A percentile compares a stretch with the other conserved stretches of the same genome.
These are phyloP conservation scores for Hemithea aestivaria DNA, from an alignment of 2,888 invertebrate species.

Conservation along the genomic window DNA sequence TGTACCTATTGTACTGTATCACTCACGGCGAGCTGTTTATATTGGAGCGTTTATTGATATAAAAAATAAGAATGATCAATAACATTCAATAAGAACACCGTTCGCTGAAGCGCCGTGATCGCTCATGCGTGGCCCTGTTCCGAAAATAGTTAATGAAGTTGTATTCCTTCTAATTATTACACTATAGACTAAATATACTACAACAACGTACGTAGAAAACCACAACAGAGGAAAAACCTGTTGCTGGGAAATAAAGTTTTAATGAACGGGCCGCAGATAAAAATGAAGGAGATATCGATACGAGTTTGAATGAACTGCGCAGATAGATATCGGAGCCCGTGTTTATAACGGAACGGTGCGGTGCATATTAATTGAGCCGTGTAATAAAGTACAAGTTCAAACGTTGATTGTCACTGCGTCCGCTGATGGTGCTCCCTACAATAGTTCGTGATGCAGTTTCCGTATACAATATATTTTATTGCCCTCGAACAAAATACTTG, in stretches of 20 bases:
- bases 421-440: slow-evolving; percentile 11
- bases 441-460: not conserved
- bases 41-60: slow-evolving; percentile 12
- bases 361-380: slow-evolving; percentile 36
- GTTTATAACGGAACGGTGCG: slow-evolving; percentile 35
- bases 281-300: slow-evolving; percentile 30
- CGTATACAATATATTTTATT: slow-evolving; percentile 10
- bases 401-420: slow-evolving; percentile 20
- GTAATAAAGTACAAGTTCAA: slow-evolving; percentile 27
- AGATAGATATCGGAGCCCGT: slow-evolving; percentile 29
- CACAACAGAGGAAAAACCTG: slow-evolving; percentile 45
- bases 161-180: slow-evolving; percentile 40
- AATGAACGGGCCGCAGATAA: slow-evolving; percentile 23
- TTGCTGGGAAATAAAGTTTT: slow-evolving; percentile 47
- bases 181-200: no score
- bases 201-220: no score
- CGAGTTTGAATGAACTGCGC: slow-evolving; percentile 32
- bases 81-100: slow-evolving; percentile 30
- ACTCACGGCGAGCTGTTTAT: slow-evolving; percentile 5
- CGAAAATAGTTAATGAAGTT: slow-evolving; percentile 41
- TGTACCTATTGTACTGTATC: slow-evolving; percentile 18
- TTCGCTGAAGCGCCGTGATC: slow-evolving; percentile 17
- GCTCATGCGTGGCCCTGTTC: slow-evolving; percentile 38
- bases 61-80: slow-evolving; percentile 35
- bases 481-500: slow-evolving; percentile 3